Conservation (phyloP, 92 coral and sea anemone species). For the Pocillopora meandrina region DNA sequence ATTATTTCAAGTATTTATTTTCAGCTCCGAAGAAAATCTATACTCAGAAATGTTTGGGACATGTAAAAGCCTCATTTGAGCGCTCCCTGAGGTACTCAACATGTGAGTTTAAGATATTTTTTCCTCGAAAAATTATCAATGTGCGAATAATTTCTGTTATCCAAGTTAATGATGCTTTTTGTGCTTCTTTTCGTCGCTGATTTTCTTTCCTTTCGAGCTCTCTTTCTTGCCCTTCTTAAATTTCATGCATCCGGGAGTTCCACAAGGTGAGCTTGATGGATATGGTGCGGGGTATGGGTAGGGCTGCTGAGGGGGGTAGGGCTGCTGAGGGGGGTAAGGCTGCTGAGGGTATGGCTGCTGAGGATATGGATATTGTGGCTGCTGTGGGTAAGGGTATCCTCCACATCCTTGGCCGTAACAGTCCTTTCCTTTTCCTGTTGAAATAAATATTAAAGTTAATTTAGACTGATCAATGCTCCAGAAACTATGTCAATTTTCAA, state of each 20-base stretch:
- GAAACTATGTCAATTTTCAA: too few species aligned
- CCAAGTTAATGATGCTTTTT: conserved; percentile 10
- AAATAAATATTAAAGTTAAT: not conserved
- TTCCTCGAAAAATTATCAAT: not conserved
- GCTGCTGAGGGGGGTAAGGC: conserved; percentile 4
- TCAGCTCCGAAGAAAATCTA: too few species aligned
- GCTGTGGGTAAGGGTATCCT: not conserved
- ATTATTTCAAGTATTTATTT: too few species aligned
- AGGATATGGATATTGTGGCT: not conserved
- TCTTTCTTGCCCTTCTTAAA: conserved; percentile 5
- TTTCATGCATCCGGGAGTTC: not conserved
- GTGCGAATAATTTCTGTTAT: not conserved
- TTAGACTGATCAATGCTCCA: not conserved
- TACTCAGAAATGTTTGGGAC: too few species aligned
- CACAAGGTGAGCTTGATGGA: not conserved
- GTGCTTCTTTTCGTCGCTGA: conserved; percentile 32
- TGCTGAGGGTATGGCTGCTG: not conserved
- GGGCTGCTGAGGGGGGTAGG: conserved; percentile 7
- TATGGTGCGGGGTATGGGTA: conserved; percentile 8
- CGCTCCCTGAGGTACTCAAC: not conserved
- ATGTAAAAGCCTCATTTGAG: too few species aligned
- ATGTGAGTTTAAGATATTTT: not conserved
- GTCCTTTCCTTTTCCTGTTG: conserved; percentile 2
- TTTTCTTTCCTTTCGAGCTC: conserved; percentile 11
- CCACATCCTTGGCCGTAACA: not conserved